Percentiles rank a stretch among this genome's conserved stretches.
These are phyloP conservation scores for Vespertilio murinus DNA, from an alignment of 2,797 vertebrate species.

Conservation along the genomic window DNA sequence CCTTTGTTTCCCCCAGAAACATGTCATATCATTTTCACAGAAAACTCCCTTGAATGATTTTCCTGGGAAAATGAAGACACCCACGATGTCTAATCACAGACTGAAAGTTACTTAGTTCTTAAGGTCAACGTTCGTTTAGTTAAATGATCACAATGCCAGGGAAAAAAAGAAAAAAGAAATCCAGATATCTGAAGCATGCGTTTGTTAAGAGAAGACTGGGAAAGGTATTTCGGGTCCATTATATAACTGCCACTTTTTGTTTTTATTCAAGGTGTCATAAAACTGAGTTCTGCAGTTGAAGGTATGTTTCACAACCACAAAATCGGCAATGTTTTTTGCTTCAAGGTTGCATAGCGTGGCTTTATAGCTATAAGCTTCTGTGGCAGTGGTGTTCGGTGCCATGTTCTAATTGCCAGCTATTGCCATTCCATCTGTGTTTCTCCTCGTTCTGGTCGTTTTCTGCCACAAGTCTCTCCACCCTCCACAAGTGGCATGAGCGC, in stretches of 20 bases:
- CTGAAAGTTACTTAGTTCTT: background rate
- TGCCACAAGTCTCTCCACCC: conserved; percentile 15
- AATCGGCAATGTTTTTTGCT: conserved; percentile 66
- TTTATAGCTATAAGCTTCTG: conserved; percentile 69
- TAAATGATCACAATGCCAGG: background rate
- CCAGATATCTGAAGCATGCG: conserved; percentile 31
- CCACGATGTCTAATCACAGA: background rate
- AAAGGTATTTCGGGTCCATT: background rate
- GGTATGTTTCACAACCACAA: conserved; percentile 73
- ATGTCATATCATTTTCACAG: background rate
- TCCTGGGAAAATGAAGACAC: background rate
- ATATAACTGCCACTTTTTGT: conserved; percentile 77
- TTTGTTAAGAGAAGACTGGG: conserved; percentile 12
- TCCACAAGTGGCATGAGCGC: background rate
- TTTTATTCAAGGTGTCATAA: conserved; percentile 82
- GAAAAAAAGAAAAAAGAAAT: background rate
- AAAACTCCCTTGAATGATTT: background rate
- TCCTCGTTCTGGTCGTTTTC: conserved; percentile 54
- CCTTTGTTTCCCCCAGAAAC: background rate
- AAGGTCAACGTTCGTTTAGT: background rate
- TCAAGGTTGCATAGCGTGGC: conserved; percentile 60
- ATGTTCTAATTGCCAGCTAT: conserved; percentile 48
- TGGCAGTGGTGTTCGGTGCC: conserved; percentile 66
- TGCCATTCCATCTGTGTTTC: conserved; percentile 61
- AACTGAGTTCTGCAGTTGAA: conserved; percentile 82